Evolutionary conservation across 1,140 invertebrate genomes (phyloP).

Genomic region (Panagrolaimus sp.): DNA sequence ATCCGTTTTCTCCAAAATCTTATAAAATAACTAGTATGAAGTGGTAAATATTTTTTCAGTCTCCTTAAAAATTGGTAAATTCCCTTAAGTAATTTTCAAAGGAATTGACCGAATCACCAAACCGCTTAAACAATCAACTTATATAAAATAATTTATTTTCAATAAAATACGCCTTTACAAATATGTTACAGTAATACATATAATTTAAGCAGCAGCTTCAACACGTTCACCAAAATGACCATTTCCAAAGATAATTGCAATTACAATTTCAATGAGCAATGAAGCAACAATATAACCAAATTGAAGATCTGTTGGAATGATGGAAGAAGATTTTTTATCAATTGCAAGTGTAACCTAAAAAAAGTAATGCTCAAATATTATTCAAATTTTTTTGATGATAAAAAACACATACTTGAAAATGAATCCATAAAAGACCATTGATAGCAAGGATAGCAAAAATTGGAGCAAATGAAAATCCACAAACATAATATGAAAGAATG

Average conservation of each 20-base stretch:
- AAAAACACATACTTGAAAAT: constrained; percentile 21
- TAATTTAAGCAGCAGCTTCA: too few relatives aligned
- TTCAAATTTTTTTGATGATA: not conserved
- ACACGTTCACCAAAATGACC: not conserved
- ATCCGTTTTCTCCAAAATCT: too few relatives aligned
- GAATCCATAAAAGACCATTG: constrained; percentile 19
- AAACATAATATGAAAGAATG: constrained; percentile 5
- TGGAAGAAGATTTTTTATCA: constrained; percentile 17
- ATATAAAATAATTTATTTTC: too few relatives aligned
- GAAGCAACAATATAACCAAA: constrained; percentile 18
- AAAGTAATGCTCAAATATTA: not conserved
- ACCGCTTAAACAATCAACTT: too few relatives aligned
- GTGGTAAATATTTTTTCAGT: too few relatives aligned
- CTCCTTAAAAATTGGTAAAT: too few relatives aligned
- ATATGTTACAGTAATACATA: too few relatives aligned
- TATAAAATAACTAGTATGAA: too few relatives aligned
- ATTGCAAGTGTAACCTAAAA: constrained; percentile 15
- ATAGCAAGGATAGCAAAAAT: constrained; percentile 18
- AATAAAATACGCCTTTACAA: too few relatives aligned
- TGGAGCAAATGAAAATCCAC: constrained; percentile 1
- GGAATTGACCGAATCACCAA: too few relatives aligned
- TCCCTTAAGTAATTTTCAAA: too few relatives aligned
- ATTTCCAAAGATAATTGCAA: constrained; percentile 22
- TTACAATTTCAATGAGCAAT: constrained; percentile 12
- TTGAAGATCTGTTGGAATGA: constrained; percentile 18